Base-by-base conservation (phyloP, 2,113 vertebrate genomes). In the Rhinolophus sinicus region DNA sequence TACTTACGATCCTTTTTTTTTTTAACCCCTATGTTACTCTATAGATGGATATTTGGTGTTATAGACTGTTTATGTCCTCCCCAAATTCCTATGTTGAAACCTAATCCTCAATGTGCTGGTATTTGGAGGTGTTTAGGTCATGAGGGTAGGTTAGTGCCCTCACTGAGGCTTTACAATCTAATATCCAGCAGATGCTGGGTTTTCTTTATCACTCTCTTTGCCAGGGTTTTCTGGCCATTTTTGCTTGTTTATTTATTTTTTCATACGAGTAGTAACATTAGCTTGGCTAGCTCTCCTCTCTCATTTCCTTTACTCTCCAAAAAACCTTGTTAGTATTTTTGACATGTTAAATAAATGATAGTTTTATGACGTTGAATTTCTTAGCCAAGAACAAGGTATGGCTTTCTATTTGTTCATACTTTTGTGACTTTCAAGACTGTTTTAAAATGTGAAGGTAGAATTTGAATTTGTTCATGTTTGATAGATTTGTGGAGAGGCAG, bases 361-460 rank as follows among this genome's bases (percentile, higher is more conserved):
- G 14, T 82, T 65, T 95, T 64, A 81, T 67, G 58, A 88, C 60
- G 33, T 52, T 60, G 18, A 83, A 65, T 92, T 81, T 60, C 65
- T 83, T 84, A 83, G 78, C 78, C 47, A 83, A 90, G 78, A 76
- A 83, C 24, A 56, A 94, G 50, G 24, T 76, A 82, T 67, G 38
- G 60, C 67, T 83, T 92, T 76, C 87, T 38, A 90, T 89, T 94
- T 89, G 69, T 75, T 83, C 60, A 38, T 90, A 67, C 28, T 88
- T 52, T 47, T 64, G 28, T 54, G 76, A 62, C 26, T 67, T 88
- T 88, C 30, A 62, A 54, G 14, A 50, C 22, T 80, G 81, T 65
- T 86, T 88, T 88, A 40, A 80, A 62, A 69, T 62, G 62, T 88
- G 26, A 94, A 94, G 33, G 76, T 26, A 93, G 76, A 88, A 54